Base-by-base conservation (phyloP, 35 echinoderm and acorn worm species). In the Ptychodera flava region DNA sequence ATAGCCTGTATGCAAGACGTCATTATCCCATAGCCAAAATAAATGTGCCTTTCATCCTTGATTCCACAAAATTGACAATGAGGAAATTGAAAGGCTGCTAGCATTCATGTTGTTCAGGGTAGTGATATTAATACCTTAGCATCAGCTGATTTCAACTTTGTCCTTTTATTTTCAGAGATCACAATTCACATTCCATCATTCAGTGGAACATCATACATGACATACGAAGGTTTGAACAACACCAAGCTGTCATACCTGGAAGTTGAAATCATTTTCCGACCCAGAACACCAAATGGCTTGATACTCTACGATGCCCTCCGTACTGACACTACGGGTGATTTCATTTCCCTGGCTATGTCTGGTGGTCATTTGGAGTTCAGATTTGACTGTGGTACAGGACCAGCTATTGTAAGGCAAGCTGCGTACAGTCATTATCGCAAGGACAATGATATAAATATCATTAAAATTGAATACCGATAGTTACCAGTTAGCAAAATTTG, bases 371-470 rank as follows among this genome's bases (percentile, higher is more conserved):
- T 99, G 0, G 90, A 92, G 37, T 99, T 99, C 34, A 86, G 93
- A 88, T 99, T 99, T 87, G 96, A 99, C 83, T 94, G 93, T 89
- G 96, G 96, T 16, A 90, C 93, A 16, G 96, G 96, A 32, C 96
- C 96, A 15, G 92, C 93, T 76, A 88, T 99, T 1, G 31, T 99
- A 85, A 89, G 96, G 96, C 94, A 89, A 79, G 78, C 16, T 10
- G 33, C 29, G 29, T 1, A n/a, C 33, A 79, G 10, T 79, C n/a
- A 10, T 10, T 30, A 77, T n/a, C n/a, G n/a, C n/a, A n/a, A n/a
- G n/a, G n/a, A n/a, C n/a, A n/a, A n/a, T n/a, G n/a, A n/a, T n/a
- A n/a, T n/a, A n/a, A n/a, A n/a, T n/a, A n/a, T n/a, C n/a, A n/a
- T n/a, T n/a, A n/a, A n/a, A n/a, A n/a, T n/a, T n/a, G n/a, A n/a